Evolutionary conservation across 2,113 vertebrate species (phyloP).

Genomic region (Dipodomys ordii): DNA sequence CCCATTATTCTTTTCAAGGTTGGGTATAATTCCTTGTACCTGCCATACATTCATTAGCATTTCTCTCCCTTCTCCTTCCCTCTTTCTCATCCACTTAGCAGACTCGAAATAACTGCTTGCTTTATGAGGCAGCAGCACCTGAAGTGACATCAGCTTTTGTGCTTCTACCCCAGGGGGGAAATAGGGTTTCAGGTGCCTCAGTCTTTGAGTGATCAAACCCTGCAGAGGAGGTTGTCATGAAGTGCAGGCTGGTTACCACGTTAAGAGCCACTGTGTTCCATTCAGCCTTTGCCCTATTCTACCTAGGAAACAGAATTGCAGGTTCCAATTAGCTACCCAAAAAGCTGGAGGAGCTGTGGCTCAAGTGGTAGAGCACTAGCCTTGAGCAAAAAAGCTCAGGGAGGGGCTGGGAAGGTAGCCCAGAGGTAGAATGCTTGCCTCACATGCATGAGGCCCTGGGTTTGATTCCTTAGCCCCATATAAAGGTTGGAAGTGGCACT

Average conservation of each 20-base stretch:
- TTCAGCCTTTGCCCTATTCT: constrained; percentile 7
- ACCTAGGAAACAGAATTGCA: neutral
- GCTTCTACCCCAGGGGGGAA: neutral
- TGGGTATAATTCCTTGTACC: neutral
- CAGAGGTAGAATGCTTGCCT: no score
- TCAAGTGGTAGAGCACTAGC: no score
- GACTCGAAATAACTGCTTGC: constrained; percentile 24
- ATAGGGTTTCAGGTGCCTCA: neutral
- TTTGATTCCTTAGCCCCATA: no score
- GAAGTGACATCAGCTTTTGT: constrained; percentile 56
- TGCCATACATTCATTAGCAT: neutral
- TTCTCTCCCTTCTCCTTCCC: neutral
- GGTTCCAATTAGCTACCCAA: no score
- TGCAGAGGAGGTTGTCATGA: constrained; percentile 37
- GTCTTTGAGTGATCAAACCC: constrained; percentile 48
- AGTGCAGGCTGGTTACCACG: neutral
- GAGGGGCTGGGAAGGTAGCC: no score
- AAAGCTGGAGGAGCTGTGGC: no score
- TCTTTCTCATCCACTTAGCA: neutral
- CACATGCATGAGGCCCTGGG: no score
- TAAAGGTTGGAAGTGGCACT: no score
- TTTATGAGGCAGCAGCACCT: neutral
- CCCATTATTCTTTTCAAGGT: constrained; percentile 9
- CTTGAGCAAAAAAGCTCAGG: no score
- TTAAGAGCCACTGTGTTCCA: neutral